Evolutionary conservation across 2,113 vertebrate genomes (phyloP), one percentile per base, ranked within the genome.

Genomic region (Oceanodroma tethys): DNA sequence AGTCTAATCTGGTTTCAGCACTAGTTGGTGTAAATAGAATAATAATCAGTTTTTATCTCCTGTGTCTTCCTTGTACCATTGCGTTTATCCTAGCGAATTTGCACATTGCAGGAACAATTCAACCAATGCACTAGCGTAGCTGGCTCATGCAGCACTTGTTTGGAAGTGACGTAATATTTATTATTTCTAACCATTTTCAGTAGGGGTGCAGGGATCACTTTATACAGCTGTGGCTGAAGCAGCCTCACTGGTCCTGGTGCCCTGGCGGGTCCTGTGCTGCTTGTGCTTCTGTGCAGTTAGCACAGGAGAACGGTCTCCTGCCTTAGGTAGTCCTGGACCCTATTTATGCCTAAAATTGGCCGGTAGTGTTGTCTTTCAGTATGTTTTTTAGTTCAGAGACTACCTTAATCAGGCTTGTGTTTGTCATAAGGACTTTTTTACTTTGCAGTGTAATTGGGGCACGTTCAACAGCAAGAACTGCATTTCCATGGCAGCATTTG

Each of bases 51-150:
- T 75, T 79, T 72, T 38, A 30, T 47, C 16, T 34, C 42, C 5
- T 2, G 0, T 42, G 19, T 82, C 74, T 60, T 70, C 62, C 29
- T 50, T n/a, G 15, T 45, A 6, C 23, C 10, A 9, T n/a, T 47
- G 4, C 1, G 1, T 72, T 59, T 68, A 9, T 83, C 17, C 62
- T 32, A 22, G 53, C 8, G 2, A 47, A 13, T 26, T 52, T 70
- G 26, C 15, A 38, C 4, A 4, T 29, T 43, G 38, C 40, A 29
- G 50, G 56, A 48, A 5, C 26, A 23, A 10, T 23, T 55, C 36
- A 21, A 2, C 53, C 43, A 25, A 2, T 40, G 48, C 43, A 13
- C 3, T 30, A 6, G 38, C 0, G 0, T 7, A n/a, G 42, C 30
- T 29, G 23, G 19, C 66, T 63, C 4, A 0, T 10, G 7, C 2